These are phyloP conservation scores for Eilema griseolum DNA, from an alignment of 2,888 invertebrate species.

Conservation along the genomic window DNA sequence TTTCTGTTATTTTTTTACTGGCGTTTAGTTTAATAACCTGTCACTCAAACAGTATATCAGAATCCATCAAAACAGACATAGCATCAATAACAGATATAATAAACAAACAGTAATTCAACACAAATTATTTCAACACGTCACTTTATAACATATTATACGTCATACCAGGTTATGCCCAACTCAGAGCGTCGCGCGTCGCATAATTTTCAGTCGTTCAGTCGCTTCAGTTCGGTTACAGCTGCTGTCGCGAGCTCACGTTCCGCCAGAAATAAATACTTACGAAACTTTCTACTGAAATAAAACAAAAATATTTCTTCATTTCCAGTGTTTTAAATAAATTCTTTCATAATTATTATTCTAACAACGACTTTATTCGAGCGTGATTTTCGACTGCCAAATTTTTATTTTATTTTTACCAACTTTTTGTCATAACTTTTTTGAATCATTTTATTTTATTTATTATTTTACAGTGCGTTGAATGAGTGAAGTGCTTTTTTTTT, in stretches of 20 bases:
- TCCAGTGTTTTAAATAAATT: background rate
- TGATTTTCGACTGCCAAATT: background rate
- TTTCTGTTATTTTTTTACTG: background rate
- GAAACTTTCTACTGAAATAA: slow-evolving; percentile 50
- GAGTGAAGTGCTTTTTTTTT: slow-evolving; percentile 46
- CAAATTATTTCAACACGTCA: slow-evolving; percentile 10
- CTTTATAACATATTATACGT: background rate
- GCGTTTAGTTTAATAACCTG: background rate
- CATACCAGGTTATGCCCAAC: slow-evolving; percentile 22
- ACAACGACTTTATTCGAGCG: background rate
- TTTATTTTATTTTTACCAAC: background rate
- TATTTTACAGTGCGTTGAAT: slow-evolving; percentile 8
- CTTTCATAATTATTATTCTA: background rate
- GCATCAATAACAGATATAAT: background rate
- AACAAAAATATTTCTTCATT: slow-evolving; percentile 5
- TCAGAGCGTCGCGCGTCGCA: slow-evolving; percentile 14
- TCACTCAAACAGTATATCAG: slow-evolving; percentile 5
- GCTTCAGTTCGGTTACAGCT: slow-evolving; percentile 66
- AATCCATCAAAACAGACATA: background rate
- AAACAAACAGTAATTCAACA: slow-evolving; percentile 8
- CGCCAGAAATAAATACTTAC: slow-evolving; percentile 33
- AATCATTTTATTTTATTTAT: slow-evolving; percentile 4
- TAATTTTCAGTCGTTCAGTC: slow-evolving; percentile 50
- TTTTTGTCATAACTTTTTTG: slow-evolving; percentile 18
- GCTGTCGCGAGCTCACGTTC: slow-evolving; percentile 54